Percentiles rank a stretch among this genome's conserved stretches.
Conservation (phyloP, 2,888 invertebrate species). For the Mesopsocus fuscifrons region DNA sequence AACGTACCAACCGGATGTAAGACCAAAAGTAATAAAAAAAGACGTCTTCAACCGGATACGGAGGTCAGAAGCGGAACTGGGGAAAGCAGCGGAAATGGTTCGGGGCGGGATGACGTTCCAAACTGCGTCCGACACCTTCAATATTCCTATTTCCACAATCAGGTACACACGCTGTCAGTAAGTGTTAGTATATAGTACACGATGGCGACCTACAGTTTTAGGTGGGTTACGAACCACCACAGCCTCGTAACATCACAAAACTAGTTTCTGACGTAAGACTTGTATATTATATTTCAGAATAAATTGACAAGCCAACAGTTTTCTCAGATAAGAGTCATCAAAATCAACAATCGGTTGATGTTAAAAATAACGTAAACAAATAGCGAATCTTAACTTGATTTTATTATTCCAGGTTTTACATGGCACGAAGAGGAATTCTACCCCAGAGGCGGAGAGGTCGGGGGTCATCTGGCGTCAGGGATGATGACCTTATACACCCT, state of each 20-base stretch:
- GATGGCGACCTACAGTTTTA: too few species aligned
- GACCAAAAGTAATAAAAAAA: slow-evolving; percentile 1
- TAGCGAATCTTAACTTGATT: too few species aligned
- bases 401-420: slow-evolving; percentile 41
- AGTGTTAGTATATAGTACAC: too few species aligned
- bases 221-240: too few species aligned
- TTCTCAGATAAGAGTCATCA: too few species aligned
- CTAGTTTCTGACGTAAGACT: too few species aligned
- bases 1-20: too few species aligned
- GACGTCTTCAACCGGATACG: slow-evolving; percentile 34
- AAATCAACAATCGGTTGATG: too few species aligned
- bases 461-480: slow-evolving; percentile 28
- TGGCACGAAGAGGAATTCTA: slow-evolving; percentile 67
- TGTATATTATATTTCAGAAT: too few species aligned
- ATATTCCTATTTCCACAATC: slow-evolving; percentile 71
- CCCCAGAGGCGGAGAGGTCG: slow-evolving; percentile 59
- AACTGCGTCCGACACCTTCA: slow-evolving; percentile 68
- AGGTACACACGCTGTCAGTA: slow-evolving; percentile 29
- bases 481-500: slow-evolving; percentile 45
- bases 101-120: slow-evolving; percentile 71
- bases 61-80: slow-evolving; percentile 53
- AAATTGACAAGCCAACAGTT: too few species aligned
- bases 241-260: too few species aligned
- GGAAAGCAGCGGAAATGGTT: slow-evolving; percentile 69
- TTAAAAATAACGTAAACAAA: too few species aligned